Evolutionary conservation across 1,140 invertebrate genomes (phyloP).

Genomic region (Meloidogyne exigua): DNA sequence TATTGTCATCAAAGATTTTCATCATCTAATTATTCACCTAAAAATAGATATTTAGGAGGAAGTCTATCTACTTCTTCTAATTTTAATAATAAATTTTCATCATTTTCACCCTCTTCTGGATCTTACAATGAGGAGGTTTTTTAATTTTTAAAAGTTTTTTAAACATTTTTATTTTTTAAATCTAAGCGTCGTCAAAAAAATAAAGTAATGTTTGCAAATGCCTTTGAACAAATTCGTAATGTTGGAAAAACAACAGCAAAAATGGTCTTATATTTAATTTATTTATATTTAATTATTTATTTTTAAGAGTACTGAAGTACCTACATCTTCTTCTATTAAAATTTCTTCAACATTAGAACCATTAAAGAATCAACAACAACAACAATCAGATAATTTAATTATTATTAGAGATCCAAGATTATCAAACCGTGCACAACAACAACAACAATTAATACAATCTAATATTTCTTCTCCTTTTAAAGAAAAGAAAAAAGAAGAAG

Average conservation of each 20-base stretch:
- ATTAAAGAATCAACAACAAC: background rate
- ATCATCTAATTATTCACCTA: background rate
- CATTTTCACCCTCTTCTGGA: background rate
- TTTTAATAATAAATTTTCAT: background rate
- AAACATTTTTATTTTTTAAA: background rate
- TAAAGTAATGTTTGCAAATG: conserved; percentile 4
- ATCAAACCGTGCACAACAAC: background rate
- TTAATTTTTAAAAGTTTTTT: background rate
- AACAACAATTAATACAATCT: background rate
- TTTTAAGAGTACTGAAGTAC: background rate
- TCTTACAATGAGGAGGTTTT: background rate
- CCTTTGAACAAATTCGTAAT: conserved; percentile 17
- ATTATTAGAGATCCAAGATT: background rate
- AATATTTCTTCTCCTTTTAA: no score
- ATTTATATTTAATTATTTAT: background rate
- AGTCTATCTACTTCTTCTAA: background rate
- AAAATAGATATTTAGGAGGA: background rate
- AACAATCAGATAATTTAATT: background rate
- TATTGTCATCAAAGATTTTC: background rate
- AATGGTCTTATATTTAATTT: background rate
- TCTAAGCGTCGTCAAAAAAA: conserved; percentile 4
- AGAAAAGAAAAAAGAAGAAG: background rate
- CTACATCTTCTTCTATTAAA: background rate
- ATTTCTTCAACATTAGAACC: background rate
- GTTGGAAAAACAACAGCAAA: background rate